These are phyloP conservation scores for Lerema accius DNA, from an alignment of 1,140 invertebrate genomes.

Conservation along the genomic window DNA sequence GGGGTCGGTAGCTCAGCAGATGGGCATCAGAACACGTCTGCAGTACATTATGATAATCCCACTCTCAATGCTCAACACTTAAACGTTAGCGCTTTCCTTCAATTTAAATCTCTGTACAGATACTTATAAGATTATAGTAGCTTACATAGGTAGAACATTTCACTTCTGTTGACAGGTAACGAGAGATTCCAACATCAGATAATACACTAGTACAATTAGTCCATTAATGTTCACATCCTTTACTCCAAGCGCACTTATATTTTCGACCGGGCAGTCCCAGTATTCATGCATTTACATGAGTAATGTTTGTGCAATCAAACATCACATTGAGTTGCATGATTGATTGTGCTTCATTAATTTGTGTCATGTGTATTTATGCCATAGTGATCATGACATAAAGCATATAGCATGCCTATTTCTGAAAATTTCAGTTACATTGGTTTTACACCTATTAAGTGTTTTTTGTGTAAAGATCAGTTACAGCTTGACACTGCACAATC, in stretches of 20 bases:
- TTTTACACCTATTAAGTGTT: no score
- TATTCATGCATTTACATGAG: slow-evolving; percentile 9
- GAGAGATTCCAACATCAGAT: slow-evolving; percentile 33
- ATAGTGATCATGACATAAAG: no score
- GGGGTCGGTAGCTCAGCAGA: slow-evolving; percentile 4
- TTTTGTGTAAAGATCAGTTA: background rate
- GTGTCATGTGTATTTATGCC: background rate
- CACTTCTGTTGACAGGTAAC: slow-evolving; percentile 19
- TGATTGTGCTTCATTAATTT: slow-evolving; percentile 7
- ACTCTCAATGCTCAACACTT: slow-evolving; percentile 15
- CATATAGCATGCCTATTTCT: no score
- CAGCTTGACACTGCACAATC: slow-evolving; percentile 2
- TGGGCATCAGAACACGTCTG: slow-evolving; percentile 23
- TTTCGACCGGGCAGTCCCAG: background rate
- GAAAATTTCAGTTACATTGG: no score
- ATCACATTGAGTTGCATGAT: background rate
- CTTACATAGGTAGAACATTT: slow-evolving; percentile 9
- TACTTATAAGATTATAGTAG: slow-evolving; percentile 22
- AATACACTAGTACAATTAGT: slow-evolving; percentile 5
- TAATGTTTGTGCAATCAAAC: slow-evolving; percentile 27
- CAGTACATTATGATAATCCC: background rate
- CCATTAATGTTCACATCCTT: slow-evolving; percentile 5
- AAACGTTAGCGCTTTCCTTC: slow-evolving; percentile 2
- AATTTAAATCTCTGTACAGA: slow-evolving; percentile 28
- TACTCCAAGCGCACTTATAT: slow-evolving; percentile 1